Percentiles rank a stretch among this genome's conserved stretches.
These are phyloP conservation scores for Macquaria australasica DNA, from an alignment of 2,113 vertebrate species.

Conservation along the genomic window DNA sequence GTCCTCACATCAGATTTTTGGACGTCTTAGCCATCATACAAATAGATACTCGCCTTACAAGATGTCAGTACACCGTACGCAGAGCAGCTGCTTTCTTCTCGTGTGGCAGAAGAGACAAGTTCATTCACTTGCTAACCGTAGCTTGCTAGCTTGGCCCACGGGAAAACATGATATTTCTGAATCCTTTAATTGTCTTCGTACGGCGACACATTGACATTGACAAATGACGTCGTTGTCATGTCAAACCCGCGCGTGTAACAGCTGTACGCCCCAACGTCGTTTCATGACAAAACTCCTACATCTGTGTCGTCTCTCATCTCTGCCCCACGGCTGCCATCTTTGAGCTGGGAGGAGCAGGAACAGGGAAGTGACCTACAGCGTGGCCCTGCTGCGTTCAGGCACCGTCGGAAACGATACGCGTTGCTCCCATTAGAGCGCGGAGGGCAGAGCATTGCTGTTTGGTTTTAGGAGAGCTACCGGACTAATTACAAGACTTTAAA, in stretches of 20 bases:
- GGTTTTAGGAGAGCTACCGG: too few relatives aligned
- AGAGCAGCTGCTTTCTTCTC: constrained; percentile 58
- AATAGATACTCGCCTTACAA: constrained; percentile 50
- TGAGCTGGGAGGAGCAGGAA: constrained; percentile 72
- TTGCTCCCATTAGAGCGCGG: background rate
- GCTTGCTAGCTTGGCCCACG: constrained; percentile 77
- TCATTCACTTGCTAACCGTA: constrained; percentile 77
- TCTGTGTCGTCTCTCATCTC: constrained; percentile 64
- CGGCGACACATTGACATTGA: constrained; percentile 27
- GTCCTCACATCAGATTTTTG: background rate
- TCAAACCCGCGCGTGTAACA: constrained; percentile 20
- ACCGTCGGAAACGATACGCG: background rate
- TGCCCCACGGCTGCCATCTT: constrained; percentile 76
- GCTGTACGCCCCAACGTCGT: background rate
- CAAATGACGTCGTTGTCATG: constrained; percentile 3
- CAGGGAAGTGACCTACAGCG: constrained; percentile 58
- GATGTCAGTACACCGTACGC: constrained; percentile 32
- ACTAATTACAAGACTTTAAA: too few relatives aligned
- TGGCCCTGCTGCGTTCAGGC: constrained; percentile 46
- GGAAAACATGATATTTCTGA: constrained; percentile 59
- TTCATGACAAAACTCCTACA: constrained; percentile 63
- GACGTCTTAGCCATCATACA: background rate
- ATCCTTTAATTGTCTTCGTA: constrained; percentile 27
- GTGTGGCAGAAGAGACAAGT: constrained; percentile 53
- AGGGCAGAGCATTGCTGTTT: too few relatives aligned